A percentile compares a stretch with the other conserved stretches of the same genome.
These are phyloP conservation scores for Rhabditoides inermis DNA, from an alignment of 2,888 invertebrate genomes.

Conservation along the genomic window DNA sequence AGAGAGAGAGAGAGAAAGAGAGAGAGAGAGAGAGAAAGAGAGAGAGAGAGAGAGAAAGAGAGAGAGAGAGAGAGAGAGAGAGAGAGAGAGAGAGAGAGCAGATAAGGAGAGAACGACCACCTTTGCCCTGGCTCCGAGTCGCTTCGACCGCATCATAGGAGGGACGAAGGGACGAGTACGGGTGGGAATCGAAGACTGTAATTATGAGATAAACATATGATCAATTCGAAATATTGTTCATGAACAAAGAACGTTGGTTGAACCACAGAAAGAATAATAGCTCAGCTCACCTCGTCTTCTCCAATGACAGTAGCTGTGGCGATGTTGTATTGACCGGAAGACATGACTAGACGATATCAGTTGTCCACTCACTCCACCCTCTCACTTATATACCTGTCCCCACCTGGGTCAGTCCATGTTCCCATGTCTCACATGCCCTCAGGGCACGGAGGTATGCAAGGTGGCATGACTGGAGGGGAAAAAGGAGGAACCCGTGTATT, in stretches of 20 bases:
- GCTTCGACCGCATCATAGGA: too few relatives aligned
- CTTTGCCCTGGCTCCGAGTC: too few relatives aligned
- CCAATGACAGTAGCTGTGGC: too few relatives aligned
- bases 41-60: conserved; percentile 1
- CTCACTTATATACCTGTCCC: too few relatives aligned
- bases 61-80: neutral
- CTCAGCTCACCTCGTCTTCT: too few relatives aligned
- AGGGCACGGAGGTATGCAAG: conserved; percentile 1
- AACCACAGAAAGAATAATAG: too few relatives aligned
- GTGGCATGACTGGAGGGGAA: too few relatives aligned
- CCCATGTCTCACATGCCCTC: conserved; percentile 5
- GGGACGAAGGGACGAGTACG: conserved; percentile 1
- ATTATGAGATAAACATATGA: conserved; percentile 13
- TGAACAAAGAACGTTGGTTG: too few relatives aligned
- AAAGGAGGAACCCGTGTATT: too few relatives aligned
- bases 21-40: conserved; percentile 8
- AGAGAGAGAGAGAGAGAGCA: neutral
- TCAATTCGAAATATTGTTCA: conserved; percentile 1
- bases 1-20: neutral
- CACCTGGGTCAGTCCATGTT: conserved; percentile 1
- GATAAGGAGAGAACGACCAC: neutral
- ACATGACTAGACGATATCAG: too few relatives aligned
- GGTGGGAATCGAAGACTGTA: neutral
- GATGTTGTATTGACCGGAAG: too few relatives aligned
- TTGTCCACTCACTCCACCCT: too few relatives aligned